Conservation (phyloP, 2,113 vertebrate genomes). For the Sylvia atricapilla region DNA sequence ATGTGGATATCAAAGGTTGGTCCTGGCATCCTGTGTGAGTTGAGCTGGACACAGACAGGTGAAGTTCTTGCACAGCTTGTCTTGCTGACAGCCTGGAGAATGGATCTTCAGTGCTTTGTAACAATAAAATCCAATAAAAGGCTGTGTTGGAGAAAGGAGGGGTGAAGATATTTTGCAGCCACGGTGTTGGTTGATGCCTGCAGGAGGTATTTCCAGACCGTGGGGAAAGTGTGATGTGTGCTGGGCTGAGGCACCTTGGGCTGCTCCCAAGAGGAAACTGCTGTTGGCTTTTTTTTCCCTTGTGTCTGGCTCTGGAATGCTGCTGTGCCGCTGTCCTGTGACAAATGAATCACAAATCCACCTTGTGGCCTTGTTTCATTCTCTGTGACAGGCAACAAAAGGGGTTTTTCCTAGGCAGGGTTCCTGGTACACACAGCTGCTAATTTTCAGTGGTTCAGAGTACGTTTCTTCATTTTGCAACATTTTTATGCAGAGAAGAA, state of each 20-base stretch:
- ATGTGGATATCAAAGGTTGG: not conserved
- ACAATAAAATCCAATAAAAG: not conserved
- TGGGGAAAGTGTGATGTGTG: rapidly evolving
- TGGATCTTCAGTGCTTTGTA: not conserved
- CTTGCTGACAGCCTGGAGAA: not conserved
- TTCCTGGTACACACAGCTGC: not conserved
- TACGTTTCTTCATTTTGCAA: not conserved
- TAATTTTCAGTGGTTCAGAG: not conserved
- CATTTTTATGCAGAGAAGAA: not conserved
- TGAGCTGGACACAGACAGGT: rapidly evolving
- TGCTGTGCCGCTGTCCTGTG: not conserved
- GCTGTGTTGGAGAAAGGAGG: not conserved
- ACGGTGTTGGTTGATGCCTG: not conserved
- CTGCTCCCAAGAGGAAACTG: not conserved
- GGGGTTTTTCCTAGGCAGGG: rapidly evolving
- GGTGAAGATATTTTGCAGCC: rapidly evolving
- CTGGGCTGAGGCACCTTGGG: not conserved
- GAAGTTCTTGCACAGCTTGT: not conserved
- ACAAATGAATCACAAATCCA: not conserved
- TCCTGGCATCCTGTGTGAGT: not conserved
- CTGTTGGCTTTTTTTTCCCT: not conserved
- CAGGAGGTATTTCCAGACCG: rapidly evolving
- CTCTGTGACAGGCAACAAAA: not conserved
- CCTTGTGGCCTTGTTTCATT: rapidly evolving
- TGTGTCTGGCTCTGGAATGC: not conserved